These are phyloP conservation scores for Clusia tigrina DNA, from an alignment of 2,888 invertebrate species.

Conservation along the genomic window DNA sequence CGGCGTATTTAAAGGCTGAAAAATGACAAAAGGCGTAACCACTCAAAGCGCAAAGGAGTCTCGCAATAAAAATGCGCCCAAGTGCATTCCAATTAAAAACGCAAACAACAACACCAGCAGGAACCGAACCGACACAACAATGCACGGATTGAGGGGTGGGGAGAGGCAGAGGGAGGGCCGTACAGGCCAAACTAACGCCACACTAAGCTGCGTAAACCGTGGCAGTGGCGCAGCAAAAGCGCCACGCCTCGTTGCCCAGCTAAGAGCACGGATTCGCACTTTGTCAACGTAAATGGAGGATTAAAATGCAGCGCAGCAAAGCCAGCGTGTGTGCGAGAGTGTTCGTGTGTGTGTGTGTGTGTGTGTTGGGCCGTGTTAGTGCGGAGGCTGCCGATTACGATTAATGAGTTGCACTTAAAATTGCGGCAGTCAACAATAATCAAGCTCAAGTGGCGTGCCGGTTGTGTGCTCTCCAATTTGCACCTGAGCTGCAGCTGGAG, in stretches of 20 bases:
- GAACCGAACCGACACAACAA: constrained; percentile 10
- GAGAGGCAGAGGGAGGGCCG: background rate
- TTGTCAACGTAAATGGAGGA: constrained; percentile 14
- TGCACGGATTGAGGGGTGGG: background rate
- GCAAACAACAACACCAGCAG: constrained; percentile 22
- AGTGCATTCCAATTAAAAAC: constrained; percentile 9
- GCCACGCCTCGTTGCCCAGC: background rate
- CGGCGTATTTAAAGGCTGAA: constrained; percentile 5
- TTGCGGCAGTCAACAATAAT: constrained; percentile 28
- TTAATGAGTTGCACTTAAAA: constrained; percentile 60
- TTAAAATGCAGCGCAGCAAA: constrained; percentile 1
- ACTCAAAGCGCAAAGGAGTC: constrained; percentile 21
- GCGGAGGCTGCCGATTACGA: constrained; percentile 52
- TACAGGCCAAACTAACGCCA: background rate
- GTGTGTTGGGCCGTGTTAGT: background rate
- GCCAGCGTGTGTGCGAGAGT: background rate
- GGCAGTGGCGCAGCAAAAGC: background rate
- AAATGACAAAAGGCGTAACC: constrained; percentile 46
- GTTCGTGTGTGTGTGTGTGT: background rate
- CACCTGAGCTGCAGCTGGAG: constrained; percentile 34
- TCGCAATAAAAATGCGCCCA: background rate
- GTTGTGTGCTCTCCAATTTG: constrained; percentile 42
- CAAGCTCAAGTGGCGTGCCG: background rate
- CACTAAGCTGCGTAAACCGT: constrained; percentile 8
- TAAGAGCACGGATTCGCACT: constrained; percentile 8